Evolutionary conservation across 1,140 invertebrate genomes (phyloP).

Genomic region (Theocolax elegans): DNA sequence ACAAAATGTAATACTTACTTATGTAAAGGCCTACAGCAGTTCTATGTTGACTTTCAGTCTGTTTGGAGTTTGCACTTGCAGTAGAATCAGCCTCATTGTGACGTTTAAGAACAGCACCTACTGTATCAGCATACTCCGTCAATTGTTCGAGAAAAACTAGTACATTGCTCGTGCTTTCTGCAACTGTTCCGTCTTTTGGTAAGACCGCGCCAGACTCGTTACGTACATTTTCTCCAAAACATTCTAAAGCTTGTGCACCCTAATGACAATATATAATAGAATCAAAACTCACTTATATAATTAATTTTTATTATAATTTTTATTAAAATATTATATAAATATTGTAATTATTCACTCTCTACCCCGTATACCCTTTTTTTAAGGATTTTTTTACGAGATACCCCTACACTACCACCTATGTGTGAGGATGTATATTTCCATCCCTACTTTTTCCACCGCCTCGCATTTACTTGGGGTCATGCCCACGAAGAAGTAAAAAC

Average conservation of each 20-base stretch:
- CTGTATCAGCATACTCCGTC: conserved; percentile 80
- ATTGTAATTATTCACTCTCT: no score
- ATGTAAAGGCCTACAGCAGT: conserved; percentile 81
- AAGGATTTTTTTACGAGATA: no score
- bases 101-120: conserved; percentile 73
- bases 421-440: no score
- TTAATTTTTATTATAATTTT: no score
- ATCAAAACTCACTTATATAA: no score
- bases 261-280: conserved; percentile 56
- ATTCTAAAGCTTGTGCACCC: conserved; percentile 90
- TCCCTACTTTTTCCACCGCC: no score
- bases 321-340: no score
- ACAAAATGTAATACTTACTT: conserved; percentile 67
- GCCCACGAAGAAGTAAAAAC: no score
- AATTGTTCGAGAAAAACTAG: conserved; percentile 89
- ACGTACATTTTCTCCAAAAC: conserved; percentile 91
- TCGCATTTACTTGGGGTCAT: no score
- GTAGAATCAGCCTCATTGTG: conserved; percentile 68
- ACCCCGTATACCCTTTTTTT: no score
- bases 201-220: conserved; percentile 84
- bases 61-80: conserved; percentile 64
- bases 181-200: conserved; percentile 95
- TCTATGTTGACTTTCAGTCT: conserved; percentile 69
- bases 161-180: conserved; percentile 94
- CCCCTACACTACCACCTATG: no score